phyloP scores from a whole-genome alignment of 1,140 invertebrate genomes.

The Ceratitis capitata region DNA sequence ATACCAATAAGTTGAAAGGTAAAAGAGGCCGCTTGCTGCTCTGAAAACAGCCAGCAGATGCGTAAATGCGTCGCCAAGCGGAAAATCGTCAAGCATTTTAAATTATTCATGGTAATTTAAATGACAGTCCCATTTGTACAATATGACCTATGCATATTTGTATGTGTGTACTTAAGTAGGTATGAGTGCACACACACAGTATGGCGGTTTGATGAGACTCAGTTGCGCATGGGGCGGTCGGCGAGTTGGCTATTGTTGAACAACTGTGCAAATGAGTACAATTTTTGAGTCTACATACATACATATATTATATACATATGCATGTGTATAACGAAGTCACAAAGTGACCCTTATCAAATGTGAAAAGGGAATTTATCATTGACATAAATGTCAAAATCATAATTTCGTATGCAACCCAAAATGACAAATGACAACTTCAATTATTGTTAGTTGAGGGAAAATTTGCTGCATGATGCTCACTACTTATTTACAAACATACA shows the following conservation, averaged over 20 bases:
- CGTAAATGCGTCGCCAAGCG: slow-evolving; percentile 8
- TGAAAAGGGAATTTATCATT: slow-evolving; percentile 40
- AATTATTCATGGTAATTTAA: slow-evolving; percentile 37
- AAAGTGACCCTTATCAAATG: slow-evolving; percentile 35
- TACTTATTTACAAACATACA: neutral
- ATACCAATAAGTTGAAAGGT: neutral
- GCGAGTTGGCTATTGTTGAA: neutral
- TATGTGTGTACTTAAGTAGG: neutral
- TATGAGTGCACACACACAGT: neutral
- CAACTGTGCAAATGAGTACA: slow-evolving; percentile 12
- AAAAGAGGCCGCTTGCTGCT: slow-evolving; percentile 1
- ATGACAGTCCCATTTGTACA: slow-evolving; percentile 16
- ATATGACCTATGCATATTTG: neutral
- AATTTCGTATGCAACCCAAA: slow-evolving; percentile 37
- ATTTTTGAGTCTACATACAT: neutral
- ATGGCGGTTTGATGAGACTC: neutral
- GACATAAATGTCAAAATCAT: slow-evolving; percentile 44
- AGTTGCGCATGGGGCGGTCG: neutral
- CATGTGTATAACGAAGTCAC: neutral
- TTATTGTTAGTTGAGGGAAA: slow-evolving; percentile 39
- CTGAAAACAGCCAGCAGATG: slow-evolving; percentile 16
- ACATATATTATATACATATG: neutral
- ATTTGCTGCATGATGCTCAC: neutral
- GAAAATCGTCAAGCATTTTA: slow-evolving; percentile 30
- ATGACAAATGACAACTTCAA: slow-evolving; percentile 46